Evolutionary conservation across 2,797 vertebrate genomes (phyloP).

Genomic region (Thamnophis elegans): DNA sequence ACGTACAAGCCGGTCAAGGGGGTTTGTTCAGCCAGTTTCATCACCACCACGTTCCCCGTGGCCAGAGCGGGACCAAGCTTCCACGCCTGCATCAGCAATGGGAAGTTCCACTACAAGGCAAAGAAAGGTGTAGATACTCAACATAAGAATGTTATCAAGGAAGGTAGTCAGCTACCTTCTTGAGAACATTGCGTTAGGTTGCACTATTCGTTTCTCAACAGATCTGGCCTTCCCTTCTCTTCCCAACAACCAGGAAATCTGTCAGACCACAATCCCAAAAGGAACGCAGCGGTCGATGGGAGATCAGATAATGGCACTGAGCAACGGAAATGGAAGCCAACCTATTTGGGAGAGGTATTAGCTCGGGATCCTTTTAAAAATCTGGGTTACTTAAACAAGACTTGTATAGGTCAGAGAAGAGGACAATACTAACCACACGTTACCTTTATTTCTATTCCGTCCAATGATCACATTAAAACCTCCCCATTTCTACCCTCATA

Average conservation of each 20-base stretch:
- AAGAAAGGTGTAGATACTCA: background rate
- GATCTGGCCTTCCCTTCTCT: background rate
- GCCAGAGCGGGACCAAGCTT: conserved; percentile 92
- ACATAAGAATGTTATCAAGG: no score
- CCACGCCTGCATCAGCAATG: conserved; percentile 92
- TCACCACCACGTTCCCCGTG: conserved; percentile 93
- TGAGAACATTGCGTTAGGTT: background rate
- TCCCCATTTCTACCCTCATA: background rate
- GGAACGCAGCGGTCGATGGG: no score
- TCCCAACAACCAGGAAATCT: no score
- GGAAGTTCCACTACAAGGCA: conserved; percentile 91
- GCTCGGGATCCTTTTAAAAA: background rate
- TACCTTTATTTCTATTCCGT: background rate
- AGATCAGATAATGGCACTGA: background rate
- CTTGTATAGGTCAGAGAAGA: background rate
- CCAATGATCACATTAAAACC: background rate
- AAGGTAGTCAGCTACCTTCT: no score
- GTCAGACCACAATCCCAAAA: no score
- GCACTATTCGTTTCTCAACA: background rate
- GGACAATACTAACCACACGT: background rate
- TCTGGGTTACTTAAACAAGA: background rate
- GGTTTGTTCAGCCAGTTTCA: conserved; percentile 96
- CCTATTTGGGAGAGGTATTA: background rate
- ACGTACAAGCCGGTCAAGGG: conserved; percentile 90
- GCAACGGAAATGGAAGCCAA: background rate